Percentiles rank a stretch among this genome's conserved stretches.
Conservation (phyloP, 2,113 vertebrate species). For the Rutilus rutilus region DNA sequence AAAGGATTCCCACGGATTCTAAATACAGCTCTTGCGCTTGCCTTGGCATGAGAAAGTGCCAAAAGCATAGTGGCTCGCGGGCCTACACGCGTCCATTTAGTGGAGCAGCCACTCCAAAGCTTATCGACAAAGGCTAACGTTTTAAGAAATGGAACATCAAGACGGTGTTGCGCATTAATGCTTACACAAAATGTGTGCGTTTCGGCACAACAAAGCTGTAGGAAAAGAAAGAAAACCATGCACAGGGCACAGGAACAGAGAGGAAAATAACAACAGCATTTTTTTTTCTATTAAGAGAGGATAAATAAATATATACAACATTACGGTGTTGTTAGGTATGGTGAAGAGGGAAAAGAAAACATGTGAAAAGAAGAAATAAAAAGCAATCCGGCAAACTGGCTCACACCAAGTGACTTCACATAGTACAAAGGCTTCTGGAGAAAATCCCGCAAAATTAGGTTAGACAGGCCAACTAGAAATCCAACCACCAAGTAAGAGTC, state of each 20-base stretch:
- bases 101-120: background rate
- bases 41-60: slow-evolving; percentile 41
- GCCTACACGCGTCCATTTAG: slow-evolving; percentile 7
- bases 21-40: slow-evolving; percentile 35
- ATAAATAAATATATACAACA: slow-evolving; percentile 19
- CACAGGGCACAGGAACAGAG: slow-evolving; percentile 59
- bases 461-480: slow-evolving; percentile 46
- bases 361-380: slow-evolving; percentile 41
- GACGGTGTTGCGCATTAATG: background rate
- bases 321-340: slow-evolving; percentile 9
- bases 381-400: slow-evolving; percentile 70
- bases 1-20: slow-evolving; percentile 54
- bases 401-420: slow-evolving; percentile 72
- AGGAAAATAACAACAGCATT: background rate
- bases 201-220: slow-evolving; percentile 4
- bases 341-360: slow-evolving; percentile 1
- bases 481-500: slow-evolving; percentile 32
- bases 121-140: background rate
- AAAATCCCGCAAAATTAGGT: slow-evolving; percentile 44
- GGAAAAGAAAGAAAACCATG: slow-evolving; percentile 48
- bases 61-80: slow-evolving; percentile 16
- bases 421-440: slow-evolving; percentile 24
- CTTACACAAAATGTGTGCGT: background rate
- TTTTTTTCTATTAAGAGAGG: slow-evolving; percentile 1
- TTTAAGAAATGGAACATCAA: slow-evolving; percentile 21